Evolutionary conservation across 30 jellyfish, hydroid and myxozoan genomes (phyloP).

Genomic region (Haliclystus octoradiatus): DNA sequence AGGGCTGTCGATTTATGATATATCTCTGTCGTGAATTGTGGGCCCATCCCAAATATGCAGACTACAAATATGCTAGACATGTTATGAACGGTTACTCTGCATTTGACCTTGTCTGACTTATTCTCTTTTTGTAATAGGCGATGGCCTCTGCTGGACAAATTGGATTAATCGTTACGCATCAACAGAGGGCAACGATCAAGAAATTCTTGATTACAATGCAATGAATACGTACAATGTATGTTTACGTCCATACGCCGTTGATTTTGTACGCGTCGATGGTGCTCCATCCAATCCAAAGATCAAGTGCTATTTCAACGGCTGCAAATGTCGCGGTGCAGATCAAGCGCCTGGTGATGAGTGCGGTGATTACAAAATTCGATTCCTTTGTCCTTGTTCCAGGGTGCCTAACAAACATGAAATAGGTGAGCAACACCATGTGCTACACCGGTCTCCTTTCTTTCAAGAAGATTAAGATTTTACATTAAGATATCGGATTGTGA

Average conservation of each 20-base stretch:
- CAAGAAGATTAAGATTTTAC: too few species aligned
- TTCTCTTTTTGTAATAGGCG: too few species aligned
- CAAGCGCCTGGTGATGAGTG: conserved; percentile 49
- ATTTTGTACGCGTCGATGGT: conserved; percentile 41
- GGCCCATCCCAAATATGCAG: too few species aligned
- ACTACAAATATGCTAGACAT: too few species aligned
- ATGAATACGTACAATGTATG: conserved; percentile 37
- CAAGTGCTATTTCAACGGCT: conserved; percentile 43
- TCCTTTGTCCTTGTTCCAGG: conserved; percentile 41
- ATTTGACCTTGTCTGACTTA: too few species aligned
- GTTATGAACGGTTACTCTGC: too few species aligned
- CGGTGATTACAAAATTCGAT: conserved; percentile 54
- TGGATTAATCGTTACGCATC: conserved; percentile 50
- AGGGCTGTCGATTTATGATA: too few species aligned
- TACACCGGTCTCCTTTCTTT: too few species aligned
- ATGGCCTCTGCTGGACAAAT: conserved; percentile 52
- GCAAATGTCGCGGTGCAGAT: conserved; percentile 27
- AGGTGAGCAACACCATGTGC: conserved; percentile 18
- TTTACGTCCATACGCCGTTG: conserved; percentile 50
- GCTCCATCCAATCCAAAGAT: conserved; percentile 34
- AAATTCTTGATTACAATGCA: conserved; percentile 23
- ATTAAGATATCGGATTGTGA: too few species aligned
- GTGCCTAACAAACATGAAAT: neutral
- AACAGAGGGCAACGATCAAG: conserved; percentile 41
- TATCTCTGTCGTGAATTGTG: too few species aligned